These are phyloP conservation scores for Picathartes gymnocephalus DNA, from an alignment of 2,113 vertebrate species.

Conservation along the genomic window DNA sequence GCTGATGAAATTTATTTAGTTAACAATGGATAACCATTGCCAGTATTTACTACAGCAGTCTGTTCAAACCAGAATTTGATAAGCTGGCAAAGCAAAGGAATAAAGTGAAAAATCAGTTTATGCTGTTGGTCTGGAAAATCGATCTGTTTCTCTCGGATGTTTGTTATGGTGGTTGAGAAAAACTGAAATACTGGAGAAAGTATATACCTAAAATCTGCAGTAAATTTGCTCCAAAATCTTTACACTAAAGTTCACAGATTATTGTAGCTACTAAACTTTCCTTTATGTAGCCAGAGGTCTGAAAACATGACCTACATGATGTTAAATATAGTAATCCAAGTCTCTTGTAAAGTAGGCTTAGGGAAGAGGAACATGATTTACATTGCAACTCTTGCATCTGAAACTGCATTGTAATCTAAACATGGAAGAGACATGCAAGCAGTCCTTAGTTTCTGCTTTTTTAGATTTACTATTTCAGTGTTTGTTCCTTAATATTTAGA, in stretches of 20 bases:
- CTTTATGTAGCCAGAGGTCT: neutral
- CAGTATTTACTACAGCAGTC: neutral
- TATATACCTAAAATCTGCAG: neutral
- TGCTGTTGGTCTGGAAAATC: neutral
- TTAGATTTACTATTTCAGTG: neutral
- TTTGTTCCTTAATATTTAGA: neutral
- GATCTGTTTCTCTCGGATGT: neutral
- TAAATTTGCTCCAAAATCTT: neutral
- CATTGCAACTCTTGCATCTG: neutral
- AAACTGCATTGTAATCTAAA: neutral
- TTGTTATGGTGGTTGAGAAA: neutral
- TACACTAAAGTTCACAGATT: neutral
- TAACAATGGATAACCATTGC: neutral
- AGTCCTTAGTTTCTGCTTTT: neutral
- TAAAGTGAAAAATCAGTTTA: neutral
- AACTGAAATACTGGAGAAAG: neutral
- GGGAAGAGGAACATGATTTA: neutral
- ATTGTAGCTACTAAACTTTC: neutral
- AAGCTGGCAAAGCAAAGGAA: neutral
- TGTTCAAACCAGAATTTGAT: neutral
- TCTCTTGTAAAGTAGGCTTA: neutral
- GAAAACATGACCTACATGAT: neutral
- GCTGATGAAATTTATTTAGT: neutral
- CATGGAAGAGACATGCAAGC: rapidly evolving
- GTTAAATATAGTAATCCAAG: neutral